Evolutionary conservation across 1,140 invertebrate species (phyloP), one percentile per base, ranked within the genome.

Genomic region (Nixonia krombeini): DNA sequence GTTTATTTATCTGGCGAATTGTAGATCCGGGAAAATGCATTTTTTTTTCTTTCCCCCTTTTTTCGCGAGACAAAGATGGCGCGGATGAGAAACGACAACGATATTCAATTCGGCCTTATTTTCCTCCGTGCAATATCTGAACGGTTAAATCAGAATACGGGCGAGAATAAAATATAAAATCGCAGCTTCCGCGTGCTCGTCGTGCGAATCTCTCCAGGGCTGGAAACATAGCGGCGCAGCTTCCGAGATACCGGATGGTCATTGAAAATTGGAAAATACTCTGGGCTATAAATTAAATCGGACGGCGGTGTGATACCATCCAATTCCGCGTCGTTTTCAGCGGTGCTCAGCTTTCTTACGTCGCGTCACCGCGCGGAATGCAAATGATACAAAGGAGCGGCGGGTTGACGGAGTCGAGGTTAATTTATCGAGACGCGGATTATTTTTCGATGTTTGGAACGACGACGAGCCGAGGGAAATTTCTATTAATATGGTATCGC

Each of bases 41-140:
- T 50, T 44, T 15, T 45, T 28, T 16, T 6, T 25, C 42, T 42
- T 45, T 61, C 31, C 35, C 18, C 51, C 44, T 15, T 8, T 16
- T 21, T 23, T 49, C 42, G 52, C 1, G 21, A 12, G 8, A 18
- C 13, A 18, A 21, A 42, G 12, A 16, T 10, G 12, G 46, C n/a
- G n/a, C n/a, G 13, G 42, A 46, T 1, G 26, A n/a, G 40, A 21
- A 12, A 50, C 15, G 51, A 50, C 15, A 46, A 61, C 16, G 70
- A 68, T 80, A 81, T 81, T 79, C 77, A 74, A 82, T 81, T 80
- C 74, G 72, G 80, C 74, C 73, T 81, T 80, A 80, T 81, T 83
- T 81, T 80, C 77, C 74, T 76, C 74, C 73, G 74, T 61, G 68
- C 76, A 75, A 77, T 78, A 80, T 79, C 74, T 73, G 65, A 57